phyloP scores from a whole-genome alignment of 2,888 invertebrate species.

The Tetanocera ferruginea region DNA sequence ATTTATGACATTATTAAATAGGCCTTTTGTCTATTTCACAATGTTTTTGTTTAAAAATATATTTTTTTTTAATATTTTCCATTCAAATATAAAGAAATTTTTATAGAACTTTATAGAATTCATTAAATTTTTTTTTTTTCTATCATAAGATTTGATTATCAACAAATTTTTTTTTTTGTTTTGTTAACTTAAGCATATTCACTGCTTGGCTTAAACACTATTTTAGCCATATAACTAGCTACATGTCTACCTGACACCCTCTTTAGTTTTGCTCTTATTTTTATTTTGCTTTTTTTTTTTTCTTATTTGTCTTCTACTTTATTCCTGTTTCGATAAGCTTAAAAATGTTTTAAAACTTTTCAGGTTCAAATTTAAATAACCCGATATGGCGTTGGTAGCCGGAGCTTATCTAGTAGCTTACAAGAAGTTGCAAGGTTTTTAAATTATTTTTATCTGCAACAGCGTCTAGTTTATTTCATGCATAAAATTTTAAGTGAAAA shows the following conservation, averaged over 20 bases:
- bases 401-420: background rate
- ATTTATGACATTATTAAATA: too few relatives aligned
- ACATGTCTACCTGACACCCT: background rate
- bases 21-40: too few relatives aligned
- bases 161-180: background rate
- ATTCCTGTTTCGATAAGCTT: conserved; percentile 18
- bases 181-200: background rate
- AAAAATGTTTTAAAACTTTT: conserved; percentile 14
- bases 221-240: too few relatives aligned
- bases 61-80: too few relatives aligned
- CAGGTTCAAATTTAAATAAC: conserved; percentile 31
- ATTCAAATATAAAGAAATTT: too few relatives aligned
- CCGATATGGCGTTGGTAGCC: conserved; percentile 7
- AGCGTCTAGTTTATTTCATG: conserved; percentile 29
- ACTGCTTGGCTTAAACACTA: background rate
- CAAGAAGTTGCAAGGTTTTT: conserved; percentile 6
- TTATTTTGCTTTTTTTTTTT: background rate
- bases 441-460: conserved; percentile 25
- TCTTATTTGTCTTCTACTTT: background rate
- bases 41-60: too few relatives aligned
- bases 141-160: too few relatives aligned
- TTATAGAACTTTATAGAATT: too few relatives aligned
- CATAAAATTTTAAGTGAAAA: conserved; percentile 35
- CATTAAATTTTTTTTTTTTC: too few relatives aligned
- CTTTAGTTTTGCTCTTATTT: background rate